Evolutionary conservation across 2,888 invertebrate species (phyloP).

Genomic region (Ophioninae sp.): DNA sequence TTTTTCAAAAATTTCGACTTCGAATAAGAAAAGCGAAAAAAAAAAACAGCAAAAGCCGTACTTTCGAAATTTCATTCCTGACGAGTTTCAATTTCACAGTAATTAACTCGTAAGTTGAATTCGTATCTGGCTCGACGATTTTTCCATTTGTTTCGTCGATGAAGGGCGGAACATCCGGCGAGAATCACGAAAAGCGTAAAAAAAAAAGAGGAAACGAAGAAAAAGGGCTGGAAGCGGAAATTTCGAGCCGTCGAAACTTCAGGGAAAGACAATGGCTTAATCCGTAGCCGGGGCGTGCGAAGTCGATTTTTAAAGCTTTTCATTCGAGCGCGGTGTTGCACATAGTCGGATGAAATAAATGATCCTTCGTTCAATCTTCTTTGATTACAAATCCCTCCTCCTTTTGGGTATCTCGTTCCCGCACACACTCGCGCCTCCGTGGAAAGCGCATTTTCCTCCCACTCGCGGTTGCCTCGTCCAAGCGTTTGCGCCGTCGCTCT

Average conservation of each 20-base stretch:
- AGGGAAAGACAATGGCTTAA: constrained; percentile 62
- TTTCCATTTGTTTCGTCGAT: not conserved
- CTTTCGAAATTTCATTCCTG: not conserved
- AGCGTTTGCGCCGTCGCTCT: constrained; percentile 31
- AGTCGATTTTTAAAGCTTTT: constrained; percentile 59
- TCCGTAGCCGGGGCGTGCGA: constrained; percentile 52
- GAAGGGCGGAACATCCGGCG: not conserved
- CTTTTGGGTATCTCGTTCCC: not conserved
- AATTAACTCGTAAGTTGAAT: not conserved
- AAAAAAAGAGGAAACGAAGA: not conserved
- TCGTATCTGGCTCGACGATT: not conserved
- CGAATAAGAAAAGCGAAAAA: not conserved
- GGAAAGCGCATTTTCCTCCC: constrained; percentile 17
- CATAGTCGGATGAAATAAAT: constrained; percentile 64
- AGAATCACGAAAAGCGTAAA: constrained; percentile 13
- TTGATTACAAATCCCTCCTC: constrained; percentile 61
- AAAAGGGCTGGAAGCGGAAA: constrained; percentile 6
- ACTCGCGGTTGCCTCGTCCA: constrained; percentile 22
- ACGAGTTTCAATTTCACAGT: not conserved
- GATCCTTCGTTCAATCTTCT: constrained; percentile 67
- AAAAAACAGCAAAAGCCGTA: not conserved
- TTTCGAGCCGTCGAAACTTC: constrained; percentile 61
- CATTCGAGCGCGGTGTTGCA: not conserved
- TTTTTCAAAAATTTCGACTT: not conserved
- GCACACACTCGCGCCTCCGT: not conserved